Conservation (phyloP, 2,888 invertebrate genomes). For the Caenorhabditis zanzibari region DNA sequence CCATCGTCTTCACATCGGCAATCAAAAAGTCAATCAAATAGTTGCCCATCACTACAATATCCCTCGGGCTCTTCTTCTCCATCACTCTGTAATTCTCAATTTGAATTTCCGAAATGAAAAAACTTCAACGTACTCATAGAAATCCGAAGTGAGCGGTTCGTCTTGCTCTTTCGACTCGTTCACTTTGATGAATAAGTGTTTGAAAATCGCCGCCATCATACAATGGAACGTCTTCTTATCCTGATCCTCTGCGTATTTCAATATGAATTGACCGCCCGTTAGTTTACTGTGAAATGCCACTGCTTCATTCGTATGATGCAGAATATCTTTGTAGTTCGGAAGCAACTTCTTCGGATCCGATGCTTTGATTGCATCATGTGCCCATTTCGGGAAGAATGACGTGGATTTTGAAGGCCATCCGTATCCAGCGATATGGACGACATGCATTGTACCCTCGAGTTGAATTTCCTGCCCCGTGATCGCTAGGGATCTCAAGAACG, state of each 20-base stretch:
- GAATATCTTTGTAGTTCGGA: conserved; percentile 46
- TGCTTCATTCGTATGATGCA: background rate
- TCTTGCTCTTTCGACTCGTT: too few relatives aligned
- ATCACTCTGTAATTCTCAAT: conserved; percentile 39
- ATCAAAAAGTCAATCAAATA: conserved; percentile 60
- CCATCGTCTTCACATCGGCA: conserved; percentile 37
- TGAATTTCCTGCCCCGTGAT: conserved; percentile 66
- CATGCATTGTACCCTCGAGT: conserved; percentile 11
- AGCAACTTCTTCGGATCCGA: background rate
- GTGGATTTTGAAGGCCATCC: conserved; percentile 58
- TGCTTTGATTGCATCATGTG: conserved; percentile 18
- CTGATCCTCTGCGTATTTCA: conserved; percentile 22
- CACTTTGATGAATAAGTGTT: background rate
- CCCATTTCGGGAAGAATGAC: conserved; percentile 60
- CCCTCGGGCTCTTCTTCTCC: conserved; percentile 50
- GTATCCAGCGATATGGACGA: conserved; percentile 28
- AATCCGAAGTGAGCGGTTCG: conserved; percentile 30
- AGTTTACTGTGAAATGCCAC: conserved; percentile 18
- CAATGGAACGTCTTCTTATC: conserved; percentile 22
- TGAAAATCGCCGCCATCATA: conserved; percentile 46
- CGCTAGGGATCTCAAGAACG: conserved; percentile 69
- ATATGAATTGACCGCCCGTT: conserved; percentile 43
- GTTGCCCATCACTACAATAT: conserved; percentile 54
- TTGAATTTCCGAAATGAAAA: too few relatives aligned
- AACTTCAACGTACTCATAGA: conserved; percentile 54